Evolutionary conservation across 2,113 vertebrate species (phyloP).

Genomic region (Colistium nudipinnis): DNA sequence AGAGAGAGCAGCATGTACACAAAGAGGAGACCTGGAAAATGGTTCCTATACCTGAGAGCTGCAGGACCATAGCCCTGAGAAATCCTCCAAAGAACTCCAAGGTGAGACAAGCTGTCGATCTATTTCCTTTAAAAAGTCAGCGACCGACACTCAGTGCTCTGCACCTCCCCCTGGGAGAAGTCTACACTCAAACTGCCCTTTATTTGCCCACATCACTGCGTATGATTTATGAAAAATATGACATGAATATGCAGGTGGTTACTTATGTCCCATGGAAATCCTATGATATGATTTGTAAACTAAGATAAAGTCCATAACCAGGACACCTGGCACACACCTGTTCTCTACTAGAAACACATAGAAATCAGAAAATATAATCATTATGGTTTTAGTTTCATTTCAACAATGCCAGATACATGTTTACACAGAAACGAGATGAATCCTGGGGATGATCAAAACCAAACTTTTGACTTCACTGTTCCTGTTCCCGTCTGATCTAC

Average conservation of each 20-base stretch:
- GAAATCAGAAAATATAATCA: too few species aligned
- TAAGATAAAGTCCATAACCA: too few species aligned
- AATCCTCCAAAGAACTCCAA: constrained; percentile 99
- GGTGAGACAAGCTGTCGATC: constrained; percentile 79
- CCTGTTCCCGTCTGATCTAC: constrained; percentile 26
- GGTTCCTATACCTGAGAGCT: constrained; percentile 96
- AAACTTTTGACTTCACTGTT: constrained; percentile 5
- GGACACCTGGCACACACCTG: too few species aligned
- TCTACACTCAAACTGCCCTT: too few species aligned
- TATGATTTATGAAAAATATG: too few species aligned
- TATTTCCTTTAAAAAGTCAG: not conserved
- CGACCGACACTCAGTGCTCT: not conserved
- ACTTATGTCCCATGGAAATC: too few species aligned
- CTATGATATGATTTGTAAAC: too few species aligned
- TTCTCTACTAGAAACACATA: too few species aligned
- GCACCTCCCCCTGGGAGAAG: too few species aligned
- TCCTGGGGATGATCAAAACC: constrained; percentile 16
- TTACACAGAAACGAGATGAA: constrained; percentile 19
- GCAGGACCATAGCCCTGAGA: constrained; percentile 93
- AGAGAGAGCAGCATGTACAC: constrained; percentile 80
- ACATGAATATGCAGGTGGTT: too few species aligned
- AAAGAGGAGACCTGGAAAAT: constrained; percentile 98
- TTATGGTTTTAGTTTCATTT: too few species aligned
- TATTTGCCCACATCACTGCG: too few species aligned
- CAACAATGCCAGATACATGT: constrained; percentile 10